Conservation (phyloP, 53 echinoderm and acorn worm species). For the Stichopus horrens region DNA sequence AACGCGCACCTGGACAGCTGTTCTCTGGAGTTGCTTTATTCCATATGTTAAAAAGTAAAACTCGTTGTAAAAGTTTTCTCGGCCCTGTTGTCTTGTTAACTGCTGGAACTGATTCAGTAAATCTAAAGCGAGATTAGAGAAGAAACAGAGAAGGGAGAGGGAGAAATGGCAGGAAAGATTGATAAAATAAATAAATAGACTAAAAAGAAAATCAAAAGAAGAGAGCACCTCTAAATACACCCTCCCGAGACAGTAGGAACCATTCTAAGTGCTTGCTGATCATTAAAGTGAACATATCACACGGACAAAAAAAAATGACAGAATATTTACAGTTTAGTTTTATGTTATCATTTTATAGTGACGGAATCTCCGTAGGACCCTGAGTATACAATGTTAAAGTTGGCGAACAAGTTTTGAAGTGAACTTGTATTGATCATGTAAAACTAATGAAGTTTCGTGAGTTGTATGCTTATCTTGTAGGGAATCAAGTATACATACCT, state of each 20-base stretch:
- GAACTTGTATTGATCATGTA: neutral
- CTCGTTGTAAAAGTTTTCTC: too few species aligned
- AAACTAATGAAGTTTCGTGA: neutral
- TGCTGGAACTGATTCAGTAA: too few species aligned
- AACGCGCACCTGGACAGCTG: slow-evolving; percentile 23
- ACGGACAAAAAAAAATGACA: neutral
- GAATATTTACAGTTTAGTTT: neutral
- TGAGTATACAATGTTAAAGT: neutral
- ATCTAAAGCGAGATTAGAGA: too few species aligned
- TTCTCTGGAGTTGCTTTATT: neutral
- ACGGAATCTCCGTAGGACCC: too few species aligned
- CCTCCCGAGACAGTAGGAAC: slow-evolving; percentile 1
- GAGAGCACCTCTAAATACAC: neutral
- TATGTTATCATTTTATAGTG: too few species aligned
- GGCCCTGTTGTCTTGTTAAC: too few species aligned
- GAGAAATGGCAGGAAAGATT: neutral
- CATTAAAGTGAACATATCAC: neutral
- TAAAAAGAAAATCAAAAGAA: neutral
- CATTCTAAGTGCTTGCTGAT: slow-evolving; percentile 9
- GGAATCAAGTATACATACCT: too few species aligned
- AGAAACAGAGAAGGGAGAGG: too few species aligned
- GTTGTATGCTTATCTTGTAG: too few species aligned
- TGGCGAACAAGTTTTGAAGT: neutral
- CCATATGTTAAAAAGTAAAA: neutral
- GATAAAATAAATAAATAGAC: neutral